phyloP scores from a whole-genome alignment of 2,888 invertebrate species.

The Micoletzkya japonica region DNA sequence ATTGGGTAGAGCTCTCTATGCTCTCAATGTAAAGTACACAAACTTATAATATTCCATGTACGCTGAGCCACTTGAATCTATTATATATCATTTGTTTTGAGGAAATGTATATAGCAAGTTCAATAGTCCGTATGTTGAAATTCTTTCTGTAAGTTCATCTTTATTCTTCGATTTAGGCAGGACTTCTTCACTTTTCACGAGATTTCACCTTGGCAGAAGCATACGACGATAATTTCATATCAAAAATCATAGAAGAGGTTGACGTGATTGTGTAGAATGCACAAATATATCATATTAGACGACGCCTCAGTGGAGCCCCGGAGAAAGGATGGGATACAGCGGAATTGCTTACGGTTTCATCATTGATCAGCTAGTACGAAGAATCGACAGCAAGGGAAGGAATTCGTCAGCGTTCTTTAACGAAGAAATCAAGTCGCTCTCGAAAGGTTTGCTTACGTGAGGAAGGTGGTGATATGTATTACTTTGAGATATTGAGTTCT shows the following conservation, averaged over 20 bases:
- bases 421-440: neutral
- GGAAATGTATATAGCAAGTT: neutral
- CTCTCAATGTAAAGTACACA: no score
- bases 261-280: neutral
- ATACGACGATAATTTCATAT: neutral
- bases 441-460: conserved; percentile 5
- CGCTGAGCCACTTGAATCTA: no score
- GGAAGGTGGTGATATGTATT: neutral
- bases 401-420: neutral
- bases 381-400: conserved; percentile 6
- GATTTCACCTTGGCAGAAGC: conserved; percentile 13
- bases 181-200: neutral
- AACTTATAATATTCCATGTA: no score
- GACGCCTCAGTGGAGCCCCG: neutral
- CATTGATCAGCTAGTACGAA: conserved; percentile 12
- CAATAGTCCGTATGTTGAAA: neutral
- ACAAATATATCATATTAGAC: neutral
- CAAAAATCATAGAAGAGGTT: conserved; percentile 9
- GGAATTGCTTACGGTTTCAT: conserved; percentile 9
- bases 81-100: no score
- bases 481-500: conserved; percentile 4
- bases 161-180: no score
- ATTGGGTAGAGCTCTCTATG: no score
- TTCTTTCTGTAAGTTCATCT: no score
- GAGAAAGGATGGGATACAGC: conserved; percentile 10